Evolutionary conservation across 2,888 invertebrate genomes (phyloP), one percentile per base, ranked within the genome.

Genomic region (Eupithecia insigniata): DNA sequence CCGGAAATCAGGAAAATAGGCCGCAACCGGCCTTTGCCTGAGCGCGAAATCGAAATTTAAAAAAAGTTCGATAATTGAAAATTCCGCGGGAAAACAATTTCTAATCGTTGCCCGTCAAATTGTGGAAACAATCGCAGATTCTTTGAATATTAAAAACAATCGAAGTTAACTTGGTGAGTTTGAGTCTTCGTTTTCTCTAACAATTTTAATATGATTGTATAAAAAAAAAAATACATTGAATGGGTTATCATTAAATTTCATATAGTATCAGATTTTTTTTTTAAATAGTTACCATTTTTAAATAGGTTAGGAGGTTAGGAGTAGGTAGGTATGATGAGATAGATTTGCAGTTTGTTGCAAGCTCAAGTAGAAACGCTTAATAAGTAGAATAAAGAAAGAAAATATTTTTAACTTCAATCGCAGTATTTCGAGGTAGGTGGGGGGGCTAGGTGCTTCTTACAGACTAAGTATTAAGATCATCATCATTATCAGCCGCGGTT

Each of bases 1-100:
- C 84, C 82, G 88, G 78, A 83, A 80, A 84, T 90, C 88, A 87
- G 85, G 84, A 89, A 90, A 87, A 92, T 89, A 92, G 90, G 92
- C 89, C 90, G 92, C 81, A 77, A 72, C 75, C 77, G 62, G 83
- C 80, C 84, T 79, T 82, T 85, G 86, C 87, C 85, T 83, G 79
- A 83, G 81, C 82, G 85, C 81, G 82, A 83, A 87, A 85, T 73
- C 73, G 77, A 78, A 77, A 68, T 76, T 69, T 55, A 0, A 36
- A 62, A 76, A 61, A 75, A 76, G 76, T 79, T 78, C 79, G 76
- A 74, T 65, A 67, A 73, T 67, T 71, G 46, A 67, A 71, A 71
- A 66, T 72, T 74, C 69, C 73, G 76, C 79, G 76, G 74, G 77
- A 80, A 70, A 77, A 73, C 72, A 71, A 71, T 74, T 36, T 64